Evolutionary conservation across 2,113 vertebrate genomes (phyloP), one percentile per base, ranked within the genome.

Genomic region (Mobula birostris): DNA sequence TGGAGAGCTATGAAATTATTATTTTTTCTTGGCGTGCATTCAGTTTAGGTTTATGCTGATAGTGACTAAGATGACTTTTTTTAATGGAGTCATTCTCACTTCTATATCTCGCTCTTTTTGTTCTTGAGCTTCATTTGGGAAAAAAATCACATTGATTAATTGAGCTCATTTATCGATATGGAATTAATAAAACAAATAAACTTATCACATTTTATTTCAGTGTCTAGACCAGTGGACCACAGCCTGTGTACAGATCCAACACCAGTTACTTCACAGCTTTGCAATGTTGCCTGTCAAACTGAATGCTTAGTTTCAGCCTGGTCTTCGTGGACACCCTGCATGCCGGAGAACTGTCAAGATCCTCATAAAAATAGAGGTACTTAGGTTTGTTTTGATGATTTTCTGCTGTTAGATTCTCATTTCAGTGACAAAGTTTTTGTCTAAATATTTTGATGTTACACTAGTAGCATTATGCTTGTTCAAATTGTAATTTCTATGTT

Each of bases 291-390:
- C 0, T 99, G 98, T 95, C 97, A 97, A 6, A 96, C 96, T 0
- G 95, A 96, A 88, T 99, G 98, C 19, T 92, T 97, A 5, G 96
- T 99, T 21, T 98, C 98, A 9, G 94, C 95, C 78, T 99, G 99
- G 99, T 97, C 97, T 0, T 76, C 94, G 14, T 99, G 99, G 99
- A 97, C 98, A 0, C 94, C 95, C 79, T 99, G 99, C 94, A 80
- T 97, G 70, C 96, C 96, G 0, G 98, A 99, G 95, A 97, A 97
- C 97, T 99, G 99, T 95, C 96, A 94, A n/a, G 97, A 98, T 90
- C 97, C 94, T 94, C 98, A 97, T 8, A 98, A 97, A 40, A 97
- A 96, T 85, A 98, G 97, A 99, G 98, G 99, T 98, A 74, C 48
- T 40, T 74, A 11, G 19, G 1, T n/a, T 19, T 66, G 6, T 27